Percentiles rank a stretch among this genome's conserved stretches.
phyloP scores from a whole-genome alignment of 1,140 invertebrate species.

The Drosophila baimaii region DNA sequence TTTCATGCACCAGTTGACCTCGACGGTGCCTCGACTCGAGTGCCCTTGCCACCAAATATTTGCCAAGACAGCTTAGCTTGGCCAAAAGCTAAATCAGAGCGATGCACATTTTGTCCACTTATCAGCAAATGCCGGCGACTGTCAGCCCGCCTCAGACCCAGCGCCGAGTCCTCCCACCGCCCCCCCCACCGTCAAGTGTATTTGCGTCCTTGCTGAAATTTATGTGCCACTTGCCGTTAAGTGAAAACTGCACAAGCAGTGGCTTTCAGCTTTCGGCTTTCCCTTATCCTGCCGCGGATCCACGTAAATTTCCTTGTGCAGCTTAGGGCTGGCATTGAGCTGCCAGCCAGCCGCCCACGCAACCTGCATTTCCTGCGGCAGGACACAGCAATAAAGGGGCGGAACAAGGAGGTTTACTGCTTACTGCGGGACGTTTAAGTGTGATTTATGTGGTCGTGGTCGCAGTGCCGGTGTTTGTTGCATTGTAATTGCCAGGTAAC shows the following conservation, averaged over 20 bases:
- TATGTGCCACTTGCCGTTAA: slow-evolving; percentile 76
- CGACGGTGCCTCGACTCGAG: slow-evolving; percentile 36
- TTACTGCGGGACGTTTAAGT: slow-evolving; percentile 51
- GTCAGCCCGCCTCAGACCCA: slow-evolving; percentile 13
- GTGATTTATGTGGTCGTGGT: slow-evolving; percentile 66
- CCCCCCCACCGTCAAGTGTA: slow-evolving; percentile 33
- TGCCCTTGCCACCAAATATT: slow-evolving; percentile 62
- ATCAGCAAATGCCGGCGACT: slow-evolving; percentile 51
- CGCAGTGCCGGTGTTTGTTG: slow-evolving; percentile 34
- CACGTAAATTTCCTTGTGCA: slow-evolving; percentile 42
- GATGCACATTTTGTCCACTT: slow-evolving; percentile 68
- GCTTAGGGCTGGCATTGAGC: slow-evolving; percentile 51
- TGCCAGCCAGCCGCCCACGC: slow-evolving; percentile 16
- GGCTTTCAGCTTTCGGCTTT: slow-evolving; percentile 15
- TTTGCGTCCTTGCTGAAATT: slow-evolving; percentile 73
- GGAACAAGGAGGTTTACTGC: slow-evolving; percentile 25
- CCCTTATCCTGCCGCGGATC: slow-evolving; percentile 3
- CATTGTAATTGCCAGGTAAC: slow-evolving; percentile 39
- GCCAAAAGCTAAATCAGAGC: slow-evolving; percentile 29
- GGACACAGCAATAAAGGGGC: slow-evolving; percentile 14
- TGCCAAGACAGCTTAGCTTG: slow-evolving; percentile 43
- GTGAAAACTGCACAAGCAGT: slow-evolving; percentile 70
- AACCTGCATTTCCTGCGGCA: slow-evolving; percentile 38
- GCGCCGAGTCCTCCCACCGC: neutral
- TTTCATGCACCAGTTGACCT: slow-evolving; percentile 64